These are phyloP conservation scores for human (Homo sapiens) DNA, from an alignment of 2,113 vertebrate species.

Conservation along the genomic window DNA sequence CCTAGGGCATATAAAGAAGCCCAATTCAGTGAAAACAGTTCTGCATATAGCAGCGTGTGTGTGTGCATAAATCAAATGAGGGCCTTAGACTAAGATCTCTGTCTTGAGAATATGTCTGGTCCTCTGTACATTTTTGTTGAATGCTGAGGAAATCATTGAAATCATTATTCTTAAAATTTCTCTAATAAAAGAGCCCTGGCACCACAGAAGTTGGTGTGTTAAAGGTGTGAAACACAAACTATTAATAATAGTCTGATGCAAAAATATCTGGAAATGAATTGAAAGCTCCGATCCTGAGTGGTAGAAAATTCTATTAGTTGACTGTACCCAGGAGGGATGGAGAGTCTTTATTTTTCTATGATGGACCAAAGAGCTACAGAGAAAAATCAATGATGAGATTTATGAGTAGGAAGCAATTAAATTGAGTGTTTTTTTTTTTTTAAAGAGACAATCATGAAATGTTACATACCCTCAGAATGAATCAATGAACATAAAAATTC, in stretches of 20 bases:
- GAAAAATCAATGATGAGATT: conserved; percentile 9
- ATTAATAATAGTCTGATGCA: not conserved
- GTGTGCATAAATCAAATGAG: not conserved
- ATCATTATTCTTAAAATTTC: not conserved
- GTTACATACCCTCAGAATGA: not conserved
- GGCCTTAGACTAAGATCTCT: not conserved
- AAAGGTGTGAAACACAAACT: not conserved
- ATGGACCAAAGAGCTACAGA: not conserved
- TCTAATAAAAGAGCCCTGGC: not conserved
- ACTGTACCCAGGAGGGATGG: not conserved
- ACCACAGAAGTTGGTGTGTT: not conserved
- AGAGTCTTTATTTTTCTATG: not conserved
- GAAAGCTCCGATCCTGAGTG: not conserved
- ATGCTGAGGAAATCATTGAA: not conserved
- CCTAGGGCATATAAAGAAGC: not conserved
- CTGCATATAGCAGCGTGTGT: not conserved
- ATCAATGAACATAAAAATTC: not conserved
- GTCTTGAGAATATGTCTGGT: not conserved
- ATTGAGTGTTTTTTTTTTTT: not conserved
- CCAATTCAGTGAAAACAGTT: not conserved
- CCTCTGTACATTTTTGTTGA: not conserved
- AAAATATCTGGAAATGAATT: not conserved
- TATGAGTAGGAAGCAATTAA: not conserved
- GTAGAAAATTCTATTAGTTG: not conserved
- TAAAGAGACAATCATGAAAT: not conserved